Evolutionary conservation across 2,113 vertebrate species (phyloP).

Genomic region (Zosterops lateralis): DNA sequence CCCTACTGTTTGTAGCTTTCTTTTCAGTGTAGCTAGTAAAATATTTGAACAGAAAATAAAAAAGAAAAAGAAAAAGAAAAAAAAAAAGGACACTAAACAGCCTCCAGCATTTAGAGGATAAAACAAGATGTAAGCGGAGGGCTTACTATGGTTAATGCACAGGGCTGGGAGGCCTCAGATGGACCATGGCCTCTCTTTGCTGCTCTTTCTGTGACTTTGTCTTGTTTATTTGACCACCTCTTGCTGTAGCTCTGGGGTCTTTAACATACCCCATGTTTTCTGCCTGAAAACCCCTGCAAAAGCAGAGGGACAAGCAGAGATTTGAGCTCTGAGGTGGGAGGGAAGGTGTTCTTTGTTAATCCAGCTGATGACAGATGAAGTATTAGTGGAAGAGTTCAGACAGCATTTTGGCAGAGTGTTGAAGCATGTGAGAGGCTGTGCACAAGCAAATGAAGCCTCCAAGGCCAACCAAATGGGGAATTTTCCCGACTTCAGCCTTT

Average conservation of each 20-base stretch:
- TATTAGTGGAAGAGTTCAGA: background rate
- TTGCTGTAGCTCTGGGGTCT: background rate
- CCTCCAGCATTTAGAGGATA: constrained; percentile 41
- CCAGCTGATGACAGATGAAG: background rate
- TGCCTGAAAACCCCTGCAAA: background rate
- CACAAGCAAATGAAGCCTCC: background rate
- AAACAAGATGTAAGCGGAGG: background rate
- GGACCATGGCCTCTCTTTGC: background rate
- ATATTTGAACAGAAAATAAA: constrained; percentile 34
- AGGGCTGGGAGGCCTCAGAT: background rate
- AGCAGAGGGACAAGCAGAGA: background rate
- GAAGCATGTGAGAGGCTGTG: background rate
- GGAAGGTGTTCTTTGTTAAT: background rate
- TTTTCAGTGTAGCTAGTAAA: constrained; percentile 52
- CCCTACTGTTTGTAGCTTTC: constrained; percentile 58
- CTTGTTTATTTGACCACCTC: background rate
- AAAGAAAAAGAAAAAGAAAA: fast-evolving
- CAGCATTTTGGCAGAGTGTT: background rate
- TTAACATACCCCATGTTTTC: background rate
- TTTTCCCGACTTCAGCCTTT: background rate
- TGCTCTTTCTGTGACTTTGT: background rate
- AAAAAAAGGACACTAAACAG: background rate
- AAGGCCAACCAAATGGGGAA: background rate
- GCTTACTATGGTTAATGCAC: constrained; percentile 11
- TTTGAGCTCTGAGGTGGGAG: background rate